Evolutionary conservation across 2,888 invertebrate genomes (phyloP), one percentile per base, ranked within the genome.

Genomic region (Cynaeus angustus): DNA sequence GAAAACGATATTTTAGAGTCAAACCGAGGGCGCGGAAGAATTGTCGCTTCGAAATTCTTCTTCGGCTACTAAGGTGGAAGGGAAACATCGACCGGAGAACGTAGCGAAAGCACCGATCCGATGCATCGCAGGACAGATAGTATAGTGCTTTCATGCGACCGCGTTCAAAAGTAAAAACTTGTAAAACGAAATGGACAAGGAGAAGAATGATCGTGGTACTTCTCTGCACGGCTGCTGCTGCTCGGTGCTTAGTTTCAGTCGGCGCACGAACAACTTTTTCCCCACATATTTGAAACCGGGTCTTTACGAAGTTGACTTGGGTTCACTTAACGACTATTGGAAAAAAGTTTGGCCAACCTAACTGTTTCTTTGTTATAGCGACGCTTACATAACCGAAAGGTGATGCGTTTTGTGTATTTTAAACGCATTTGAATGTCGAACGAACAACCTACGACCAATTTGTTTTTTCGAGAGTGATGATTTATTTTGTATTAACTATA

Each of bases 91-190:
- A 14, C 41, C 58, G 59, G 43, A n/a, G 53, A 66, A 46, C 56
- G 50, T 61, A 71, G 37, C 55, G 61, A 65, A 50, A 28, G 66
- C 67, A 52, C 33, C 52, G 37, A 50, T 46, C 28, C 52, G 55
- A 67, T 59, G 67, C 61, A 61, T 48, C 21, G 68, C 70, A 70
- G 73, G 72, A 69, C 64, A 72, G 72, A 64, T 72, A 72, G 74
- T 75, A 75, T 58, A 68, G 66, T 66, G 66, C 67, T 66, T 72
- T 71, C 68, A 71, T 66, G 72, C 72, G 74, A 75, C 56, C 68
- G 68, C 68, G 68, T 68, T 70, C 73, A 75, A 75, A 74, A 75
- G 76, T 78, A 78, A 77, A 77, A 77, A 77, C 76, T 78, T 77
- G 77, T 77, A 78, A 77, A 77, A 77, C 74, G 77, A 76, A 74